Evolutionary conservation across 2,888 invertebrate genomes (phyloP), one percentile per base, ranked within the genome.

Genomic region (Drosophila subsilvestris): DNA sequence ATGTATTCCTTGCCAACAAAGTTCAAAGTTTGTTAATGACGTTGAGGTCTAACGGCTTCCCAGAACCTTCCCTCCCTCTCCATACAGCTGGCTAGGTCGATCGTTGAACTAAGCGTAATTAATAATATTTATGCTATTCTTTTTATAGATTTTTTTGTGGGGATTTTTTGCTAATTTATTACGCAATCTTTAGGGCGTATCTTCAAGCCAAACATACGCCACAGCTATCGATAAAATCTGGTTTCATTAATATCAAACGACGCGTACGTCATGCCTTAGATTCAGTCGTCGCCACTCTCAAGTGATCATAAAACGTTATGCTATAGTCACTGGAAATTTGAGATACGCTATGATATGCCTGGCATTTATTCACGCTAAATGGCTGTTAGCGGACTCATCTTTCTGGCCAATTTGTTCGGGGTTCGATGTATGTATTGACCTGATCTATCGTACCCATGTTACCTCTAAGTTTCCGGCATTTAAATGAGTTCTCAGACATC

Each of bases 401-500:
- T 69, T 49, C 62, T 29, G 44, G 27, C 27, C 59, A 75, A 53
- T 69, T 69, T 49, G 66, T 66, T 65, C 37, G 14, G 37, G n/a
- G 57, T 69, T 54, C 27, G 44, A 37, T 67, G 42, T 62, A 27
- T 27, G 37, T 61, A 42, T 32, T 55, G 65, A 65, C 54, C 65
- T 58, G 71, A 62, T 79, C 50, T 68, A 25, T 25, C 25, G 0
- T 25, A 68, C 67, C 53, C 22, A 14, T 18, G 58, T 68, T 76
- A 72, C 73, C 78, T 74, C 53, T 71, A 71, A 69, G 63, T 83
- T 86, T 88, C 88, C 85, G 85, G 83, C 85, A 76, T 74, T 74
- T 74, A 74, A 79, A 79, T 79, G 56, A 73, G 71, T 69, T 70
- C 65, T 57, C 69, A 75, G 49, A 54, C 62, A 49, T 65, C 61